Evolutionary conservation across 2,113 vertebrate genomes (phyloP).

Genomic region (Parus major): DNA sequence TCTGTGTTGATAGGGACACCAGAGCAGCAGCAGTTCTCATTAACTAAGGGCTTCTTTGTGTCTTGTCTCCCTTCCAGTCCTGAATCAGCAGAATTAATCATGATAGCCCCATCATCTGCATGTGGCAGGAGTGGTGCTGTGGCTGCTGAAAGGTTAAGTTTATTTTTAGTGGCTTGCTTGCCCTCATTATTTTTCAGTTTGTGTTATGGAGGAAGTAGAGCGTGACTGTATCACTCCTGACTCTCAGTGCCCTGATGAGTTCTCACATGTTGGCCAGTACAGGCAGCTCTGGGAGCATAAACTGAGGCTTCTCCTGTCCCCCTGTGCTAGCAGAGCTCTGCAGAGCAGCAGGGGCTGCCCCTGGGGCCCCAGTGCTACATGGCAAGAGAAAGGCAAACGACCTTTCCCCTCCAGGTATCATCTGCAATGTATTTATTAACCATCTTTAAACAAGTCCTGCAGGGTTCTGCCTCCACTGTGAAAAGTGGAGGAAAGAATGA

Average conservation of each 20-base stretch:
- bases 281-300: not conserved
- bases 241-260: slow-evolving; percentile 38
- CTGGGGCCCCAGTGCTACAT: not conserved
- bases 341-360: not conserved
- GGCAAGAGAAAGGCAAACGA: not conserved
- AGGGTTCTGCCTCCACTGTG: not conserved
- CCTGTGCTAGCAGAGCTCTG: slow-evolving; percentile 25
- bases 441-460: slow-evolving; percentile 1
- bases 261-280: not conserved
- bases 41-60: not conserved
- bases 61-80: slow-evolving; percentile 14
- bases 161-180: slow-evolving; percentile 65
- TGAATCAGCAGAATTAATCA: slow-evolving; percentile 58
- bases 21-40: not conserved
- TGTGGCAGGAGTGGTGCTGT: not conserved
- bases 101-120: not conserved
- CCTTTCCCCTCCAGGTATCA: not conserved
- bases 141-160: slow-evolving; percentile 62
- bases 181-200: slow-evolving; percentile 57
- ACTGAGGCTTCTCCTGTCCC: not conserved
- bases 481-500: not conserved
- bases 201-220: slow-evolving; percentile 63
- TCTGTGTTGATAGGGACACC: not conserved
- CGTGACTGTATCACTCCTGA: slow-evolving; percentile 44
- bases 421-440: slow-evolving; percentile 23